These are phyloP conservation scores for Uloborus diversus DNA, from an alignment of 1,140 invertebrate species.

Conservation along the genomic window DNA sequence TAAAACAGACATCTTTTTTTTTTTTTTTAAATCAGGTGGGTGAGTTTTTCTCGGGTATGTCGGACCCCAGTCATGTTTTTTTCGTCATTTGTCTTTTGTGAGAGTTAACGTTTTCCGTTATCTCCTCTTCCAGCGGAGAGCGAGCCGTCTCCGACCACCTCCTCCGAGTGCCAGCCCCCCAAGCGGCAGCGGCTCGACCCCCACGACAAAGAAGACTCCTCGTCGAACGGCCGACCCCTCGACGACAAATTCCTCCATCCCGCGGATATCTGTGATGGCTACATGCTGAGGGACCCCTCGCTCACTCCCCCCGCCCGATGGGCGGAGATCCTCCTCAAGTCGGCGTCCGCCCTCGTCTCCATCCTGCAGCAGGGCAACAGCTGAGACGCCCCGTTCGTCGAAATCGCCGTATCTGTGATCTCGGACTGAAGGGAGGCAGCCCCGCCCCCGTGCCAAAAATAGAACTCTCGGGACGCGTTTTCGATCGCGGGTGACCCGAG, in stretches of 20 bases:
- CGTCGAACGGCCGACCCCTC: not conserved
- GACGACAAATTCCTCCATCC: constrained; percentile 8
- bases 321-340: constrained; percentile 26
- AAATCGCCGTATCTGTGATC: constrained; percentile 51
- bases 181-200: constrained; percentile 16
- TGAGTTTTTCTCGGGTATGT: too few species aligned
- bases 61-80: too few species aligned
- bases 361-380: constrained; percentile 2
- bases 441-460: too few species aligned
- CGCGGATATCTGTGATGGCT: not conserved
- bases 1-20: too few species aligned
- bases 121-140: too few species aligned
- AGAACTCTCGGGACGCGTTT: too few species aligned
- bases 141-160: constrained; percentile 28
- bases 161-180: constrained; percentile 5
- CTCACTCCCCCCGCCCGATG: not conserved
- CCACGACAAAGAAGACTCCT: not conserved
- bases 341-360: constrained; percentile 22
- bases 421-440: constrained; percentile 20
- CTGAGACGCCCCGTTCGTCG: constrained; percentile 2
- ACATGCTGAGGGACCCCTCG: not conserved
- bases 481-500: too few species aligned
- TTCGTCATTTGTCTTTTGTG: too few species aligned
- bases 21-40: too few species aligned
- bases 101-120: too few species aligned